Percentiles rank a stretch among this genome's conserved stretches.
Evolutionary conservation across 2,797 vertebrate species (phyloP).

Genomic region (Coregonus suidteri): DNA sequence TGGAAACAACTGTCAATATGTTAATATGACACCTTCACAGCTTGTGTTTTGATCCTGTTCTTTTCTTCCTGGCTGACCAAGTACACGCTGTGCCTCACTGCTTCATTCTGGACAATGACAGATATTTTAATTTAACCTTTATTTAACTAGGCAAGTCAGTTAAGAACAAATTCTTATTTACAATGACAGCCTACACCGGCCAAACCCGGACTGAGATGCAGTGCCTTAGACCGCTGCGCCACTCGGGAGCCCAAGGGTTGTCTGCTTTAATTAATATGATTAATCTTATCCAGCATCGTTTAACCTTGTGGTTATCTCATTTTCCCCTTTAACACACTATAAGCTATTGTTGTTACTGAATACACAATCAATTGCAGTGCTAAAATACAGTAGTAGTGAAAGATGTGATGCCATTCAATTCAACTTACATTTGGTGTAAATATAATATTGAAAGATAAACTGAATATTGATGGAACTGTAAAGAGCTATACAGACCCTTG

Average conservation of each 20-base stretch:
- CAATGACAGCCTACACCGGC: too few species aligned
- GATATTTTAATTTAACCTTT: neutral
- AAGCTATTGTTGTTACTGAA: neutral
- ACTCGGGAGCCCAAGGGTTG: neutral
- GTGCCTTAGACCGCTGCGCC: too few species aligned
- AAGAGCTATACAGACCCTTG: constrained; percentile 29
- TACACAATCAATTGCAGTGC: neutral
- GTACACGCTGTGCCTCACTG: constrained; percentile 20
- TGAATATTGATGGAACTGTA: neutral
- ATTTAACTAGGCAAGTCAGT: too few species aligned
- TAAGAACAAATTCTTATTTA: too few species aligned
- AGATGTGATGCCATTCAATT: neutral
- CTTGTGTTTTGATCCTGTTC: constrained; percentile 34
- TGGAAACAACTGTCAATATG: constrained; percentile 77
- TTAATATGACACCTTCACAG: constrained; percentile 68
- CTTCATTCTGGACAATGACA: neutral
- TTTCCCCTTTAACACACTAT: neutral
- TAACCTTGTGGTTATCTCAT: constrained; percentile 1
- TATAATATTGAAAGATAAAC: neutral
- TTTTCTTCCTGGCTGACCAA: constrained; percentile 26
- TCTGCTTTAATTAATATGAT: constrained; percentile 11
- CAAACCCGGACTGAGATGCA: too few species aligned
- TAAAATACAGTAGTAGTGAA: neutral
- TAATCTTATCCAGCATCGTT: neutral
- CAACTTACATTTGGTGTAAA: neutral